Evolutionary conservation across 2,888 invertebrate genomes (phyloP).

Genomic region (Chorisops tibialis): DNA sequence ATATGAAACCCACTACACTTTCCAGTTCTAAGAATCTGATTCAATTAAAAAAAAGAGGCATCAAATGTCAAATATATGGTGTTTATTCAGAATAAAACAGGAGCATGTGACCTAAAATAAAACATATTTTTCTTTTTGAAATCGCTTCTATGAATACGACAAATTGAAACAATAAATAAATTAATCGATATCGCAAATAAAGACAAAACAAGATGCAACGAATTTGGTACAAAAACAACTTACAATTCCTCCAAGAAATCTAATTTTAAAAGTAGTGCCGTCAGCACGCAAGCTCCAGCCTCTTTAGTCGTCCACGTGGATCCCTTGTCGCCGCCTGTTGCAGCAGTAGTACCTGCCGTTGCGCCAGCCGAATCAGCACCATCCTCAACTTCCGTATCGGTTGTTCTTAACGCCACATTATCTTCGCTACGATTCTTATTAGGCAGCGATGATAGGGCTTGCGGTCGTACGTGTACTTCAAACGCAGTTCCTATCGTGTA

Average conservation of each 20-base stretch:
- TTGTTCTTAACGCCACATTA: neutral
- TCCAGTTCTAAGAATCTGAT: too few species aligned
- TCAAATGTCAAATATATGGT: too few species aligned
- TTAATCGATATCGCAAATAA: too few species aligned
- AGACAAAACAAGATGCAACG: neutral
- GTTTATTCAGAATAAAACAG: conserved; percentile 23
- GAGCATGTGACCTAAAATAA: conserved; percentile 21
- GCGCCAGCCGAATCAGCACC: conserved; percentile 15
- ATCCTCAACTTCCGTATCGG: conserved; percentile 3
- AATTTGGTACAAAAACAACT: neutral
- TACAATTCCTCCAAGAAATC: conserved; percentile 38
- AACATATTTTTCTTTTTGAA: neutral
- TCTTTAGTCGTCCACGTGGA: conserved; percentile 52
- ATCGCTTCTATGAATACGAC: too few species aligned
- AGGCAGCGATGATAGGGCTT: conserved; percentile 40
- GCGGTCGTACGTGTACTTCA: conserved; percentile 49
- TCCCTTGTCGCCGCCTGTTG: conserved; percentile 25
- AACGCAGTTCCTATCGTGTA: conserved; percentile 51
- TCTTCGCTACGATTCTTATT: conserved; percentile 3
- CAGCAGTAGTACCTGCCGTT: too few species aligned
- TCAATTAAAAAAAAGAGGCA: too few species aligned
- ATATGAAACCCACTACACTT: too few species aligned
- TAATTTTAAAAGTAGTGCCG: conserved; percentile 48
- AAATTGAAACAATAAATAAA: too few species aligned
- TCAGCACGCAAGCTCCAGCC: conserved; percentile 51